Evolutionary conservation across 37 sponge, comb jelly and placozoan species (phyloP).

Genomic region (Hormiphora californensis): DNA sequence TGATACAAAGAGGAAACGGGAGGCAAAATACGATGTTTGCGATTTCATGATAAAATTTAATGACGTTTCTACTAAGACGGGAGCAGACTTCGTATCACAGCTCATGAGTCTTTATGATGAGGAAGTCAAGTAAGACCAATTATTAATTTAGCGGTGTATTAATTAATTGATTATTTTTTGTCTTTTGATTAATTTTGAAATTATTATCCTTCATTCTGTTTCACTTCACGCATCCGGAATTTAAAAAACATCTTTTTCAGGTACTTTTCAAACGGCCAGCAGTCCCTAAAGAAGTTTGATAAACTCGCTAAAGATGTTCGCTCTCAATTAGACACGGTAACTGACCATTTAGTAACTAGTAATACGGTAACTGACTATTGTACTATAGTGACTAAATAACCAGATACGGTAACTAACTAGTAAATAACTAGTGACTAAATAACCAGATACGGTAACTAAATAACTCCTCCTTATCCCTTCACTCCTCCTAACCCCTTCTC

Average conservation of each 20-base stretch:
- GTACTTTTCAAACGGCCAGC: conserved; percentile 6
- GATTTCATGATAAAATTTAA: conserved; percentile 48
- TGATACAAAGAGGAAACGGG: conserved; percentile 36
- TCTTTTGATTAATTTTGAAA: background rate
- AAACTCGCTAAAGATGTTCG: too few species aligned
- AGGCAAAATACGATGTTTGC: conserved; percentile 45
- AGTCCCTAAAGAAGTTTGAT: background rate
- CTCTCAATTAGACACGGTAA: too few species aligned
- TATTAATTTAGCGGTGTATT: too few species aligned
- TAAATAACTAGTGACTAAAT: background rate
- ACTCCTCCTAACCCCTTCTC: background rate
- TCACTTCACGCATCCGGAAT: background rate
- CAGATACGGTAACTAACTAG: background rate
- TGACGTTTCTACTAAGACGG: conserved; percentile 22
- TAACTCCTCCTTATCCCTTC: too few species aligned
- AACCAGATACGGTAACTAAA: background rate
- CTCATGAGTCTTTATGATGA: conserved; percentile 37
- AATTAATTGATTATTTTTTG: background rate
- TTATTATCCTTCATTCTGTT: background rate
- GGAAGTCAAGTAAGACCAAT: conserved; percentile 33
- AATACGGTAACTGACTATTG: too few species aligned
- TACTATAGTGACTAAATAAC: background rate
- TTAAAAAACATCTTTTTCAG: background rate
- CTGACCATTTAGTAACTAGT: too few species aligned
- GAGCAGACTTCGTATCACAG: conserved; percentile 21